Conservation (phyloP, 2,113 vertebrate genomes). For the Cephalopholis sonnerati region DNA sequence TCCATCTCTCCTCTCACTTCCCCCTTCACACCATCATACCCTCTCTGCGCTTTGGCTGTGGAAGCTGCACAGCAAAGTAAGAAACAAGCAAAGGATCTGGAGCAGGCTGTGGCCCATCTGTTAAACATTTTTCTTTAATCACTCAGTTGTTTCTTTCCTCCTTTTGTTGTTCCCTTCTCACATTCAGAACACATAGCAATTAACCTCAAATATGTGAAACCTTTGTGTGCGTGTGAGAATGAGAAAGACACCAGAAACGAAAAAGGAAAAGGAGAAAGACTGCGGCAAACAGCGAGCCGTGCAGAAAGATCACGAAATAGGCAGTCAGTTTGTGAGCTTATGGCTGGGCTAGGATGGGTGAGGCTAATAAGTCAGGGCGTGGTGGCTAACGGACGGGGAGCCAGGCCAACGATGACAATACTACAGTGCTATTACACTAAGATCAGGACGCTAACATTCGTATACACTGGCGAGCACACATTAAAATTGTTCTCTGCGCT, state of each 20-base stretch:
- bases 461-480: conserved; percentile 20
- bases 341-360: conserved; percentile 53
- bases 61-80: conserved; percentile 30
- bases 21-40: conserved; percentile 24
- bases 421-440: conserved; percentile 45
- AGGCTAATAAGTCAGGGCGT: conserved; percentile 76
- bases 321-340: conserved; percentile 50
- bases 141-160: conserved; percentile 78
- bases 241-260: conserved; percentile 22
- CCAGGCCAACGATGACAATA: conserved; percentile 75
- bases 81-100: conserved; percentile 69
- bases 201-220: conserved; percentile 74
- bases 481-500: conserved; percentile 39
- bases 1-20: conserved; percentile 13
- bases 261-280: neutral
- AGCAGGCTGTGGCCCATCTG: conserved; percentile 81
- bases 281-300: neutral
- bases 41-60: conserved; percentile 24
- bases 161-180: conserved; percentile 79
- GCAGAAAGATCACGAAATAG: conserved; percentile 42
- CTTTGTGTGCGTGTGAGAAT: conserved; percentile 58
- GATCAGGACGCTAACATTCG: conserved; percentile 30
- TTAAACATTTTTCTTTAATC: conserved; percentile 85
- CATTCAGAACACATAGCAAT: conserved; percentile 68
- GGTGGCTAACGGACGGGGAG: conserved; percentile 67